Base-by-base conservation (phyloP, 2,888 invertebrate species). In the Stramonita haemastoma region DNA sequence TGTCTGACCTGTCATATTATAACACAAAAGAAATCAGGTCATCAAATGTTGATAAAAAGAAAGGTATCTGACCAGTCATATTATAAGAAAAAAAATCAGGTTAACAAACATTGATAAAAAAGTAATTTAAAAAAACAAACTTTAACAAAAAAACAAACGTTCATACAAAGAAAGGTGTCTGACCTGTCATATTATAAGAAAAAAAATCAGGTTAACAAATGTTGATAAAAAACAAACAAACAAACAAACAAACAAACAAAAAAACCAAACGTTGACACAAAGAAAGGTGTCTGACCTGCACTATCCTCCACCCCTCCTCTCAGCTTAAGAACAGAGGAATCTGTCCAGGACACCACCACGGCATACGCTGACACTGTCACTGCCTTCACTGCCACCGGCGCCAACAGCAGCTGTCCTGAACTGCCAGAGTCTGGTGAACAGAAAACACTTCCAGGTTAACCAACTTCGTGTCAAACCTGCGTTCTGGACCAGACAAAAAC, bases 301-400 rank as follows among this genome's bases (percentile, higher is more conserved):
- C 73, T n/a, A 8, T 87, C 87, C n/a, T 87, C 87, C 29, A 87
- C 46, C 36, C 87, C 87, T 56, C 87, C 87, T 46, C 87, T 6
- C 32, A 87, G 87, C 32, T 87, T 70, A 46, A 87, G 87, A 70
- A 81, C 77, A 19, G 89, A 89, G 83, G 89, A 84, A 96, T 99
- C 99, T 0, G 98, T 98, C 99, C 99, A 99, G 94, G 98, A 98
- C 0, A 99, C 97, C 5, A 98, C 98, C 4, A 99, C 98, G 0
- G 98, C 98, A 2, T 97, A 97, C 0, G 98, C 97, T 17, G 99
- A 98, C 94, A 98, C 96, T 94, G 99, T 98, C 91, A 98, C 98
- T 0, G 98, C 98, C 96, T 94, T 97, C 2, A 98, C 96, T 0
- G 98, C 98, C 60, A 98, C 97, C 0, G 98, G 98, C n/a, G 98